These are phyloP conservation scores for Saccostrea glomerata DNA, from an alignment of 1,140 invertebrate species.

Conservation along the genomic window DNA sequence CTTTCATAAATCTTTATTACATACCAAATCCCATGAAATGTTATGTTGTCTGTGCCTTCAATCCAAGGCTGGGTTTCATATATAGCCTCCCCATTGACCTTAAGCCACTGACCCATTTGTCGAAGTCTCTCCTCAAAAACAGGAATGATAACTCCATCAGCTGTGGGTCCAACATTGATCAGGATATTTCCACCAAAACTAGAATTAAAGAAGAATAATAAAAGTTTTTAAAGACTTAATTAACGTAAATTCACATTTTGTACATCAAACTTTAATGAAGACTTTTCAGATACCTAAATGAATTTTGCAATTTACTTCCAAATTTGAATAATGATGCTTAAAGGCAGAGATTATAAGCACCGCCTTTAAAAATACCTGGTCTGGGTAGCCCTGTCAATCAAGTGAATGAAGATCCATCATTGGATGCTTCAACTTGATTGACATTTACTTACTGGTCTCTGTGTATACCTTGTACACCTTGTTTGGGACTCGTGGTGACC, in stretches of 20 bases:
- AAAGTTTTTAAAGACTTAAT: not conserved
- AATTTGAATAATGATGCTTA: not conserved
- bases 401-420: too few relatives aligned
- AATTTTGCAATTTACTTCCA: not conserved
- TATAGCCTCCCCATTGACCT: conserved; percentile 92
- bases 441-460: too few relatives aligned
- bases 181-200: conserved; percentile 89
- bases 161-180: conserved; percentile 94
- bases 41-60: conserved; percentile 90
- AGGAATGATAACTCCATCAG: conserved; percentile 91
- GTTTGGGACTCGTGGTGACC: too few relatives aligned
- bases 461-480: too few relatives aligned
- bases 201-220: not conserved
- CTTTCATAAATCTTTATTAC: not conserved
- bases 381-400: too few relatives aligned
- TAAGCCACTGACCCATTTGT: conserved; percentile 86
- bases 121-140: conserved; percentile 93
- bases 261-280: not conserved
- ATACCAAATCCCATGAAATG: conserved; percentile 70
- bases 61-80: conserved; percentile 86
- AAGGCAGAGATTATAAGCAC: too few relatives aligned
- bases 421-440: too few relatives aligned
- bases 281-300: not conserved
- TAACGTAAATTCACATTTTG: not conserved
- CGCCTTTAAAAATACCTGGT: too few relatives aligned